Percentiles rank a stretch among this genome's conserved stretches.
Conservation (phyloP, 2,113 vertebrate species). For the Salvelinus sp. region DNA sequence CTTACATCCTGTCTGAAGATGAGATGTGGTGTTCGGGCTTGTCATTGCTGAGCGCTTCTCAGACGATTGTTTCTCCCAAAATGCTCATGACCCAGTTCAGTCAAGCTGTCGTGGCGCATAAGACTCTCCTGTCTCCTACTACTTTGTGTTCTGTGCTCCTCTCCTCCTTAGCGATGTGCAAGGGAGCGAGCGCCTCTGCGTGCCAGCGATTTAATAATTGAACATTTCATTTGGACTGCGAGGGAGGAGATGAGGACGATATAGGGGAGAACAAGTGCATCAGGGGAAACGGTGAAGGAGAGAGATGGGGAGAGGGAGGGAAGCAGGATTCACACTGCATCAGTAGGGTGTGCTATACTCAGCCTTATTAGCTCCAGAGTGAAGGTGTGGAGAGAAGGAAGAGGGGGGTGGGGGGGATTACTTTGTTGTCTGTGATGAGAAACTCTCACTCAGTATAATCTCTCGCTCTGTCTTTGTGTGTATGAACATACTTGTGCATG, state of each 20-base stretch:
- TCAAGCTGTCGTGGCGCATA: conserved; percentile 59
- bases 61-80: conserved; percentile 21
- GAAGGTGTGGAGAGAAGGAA: conserved; percentile 6
- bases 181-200: conserved; percentile 2
- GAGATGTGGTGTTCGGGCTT: not conserved
- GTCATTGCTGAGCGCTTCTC: conserved; percentile 12
- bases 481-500: too few relatives aligned
- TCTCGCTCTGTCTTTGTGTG: too few relatives aligned
- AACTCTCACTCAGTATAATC: not conserved
- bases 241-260: conserved; percentile 1
- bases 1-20: not conserved
- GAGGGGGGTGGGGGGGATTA: not conserved
- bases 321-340: conserved; percentile 22
- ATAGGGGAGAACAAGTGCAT: conserved; percentile 3
- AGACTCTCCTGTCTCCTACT: conserved; percentile 33
- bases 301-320: not conserved
- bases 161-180: conserved; percentile 1
- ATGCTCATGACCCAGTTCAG: conserved; percentile 73
- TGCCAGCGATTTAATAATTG: conserved; percentile 63
- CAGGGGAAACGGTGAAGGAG: not conserved
- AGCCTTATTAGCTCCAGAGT: conserved; percentile 42
- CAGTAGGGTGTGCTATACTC: conserved; percentile 48
- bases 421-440: conserved; percentile 8
- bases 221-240: conserved; percentile 38
- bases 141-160: conserved; percentile 25